phyloP scores from a whole-genome alignment of 2,113 vertebrate species.

The Dicrurus megarhynchus region DNA sequence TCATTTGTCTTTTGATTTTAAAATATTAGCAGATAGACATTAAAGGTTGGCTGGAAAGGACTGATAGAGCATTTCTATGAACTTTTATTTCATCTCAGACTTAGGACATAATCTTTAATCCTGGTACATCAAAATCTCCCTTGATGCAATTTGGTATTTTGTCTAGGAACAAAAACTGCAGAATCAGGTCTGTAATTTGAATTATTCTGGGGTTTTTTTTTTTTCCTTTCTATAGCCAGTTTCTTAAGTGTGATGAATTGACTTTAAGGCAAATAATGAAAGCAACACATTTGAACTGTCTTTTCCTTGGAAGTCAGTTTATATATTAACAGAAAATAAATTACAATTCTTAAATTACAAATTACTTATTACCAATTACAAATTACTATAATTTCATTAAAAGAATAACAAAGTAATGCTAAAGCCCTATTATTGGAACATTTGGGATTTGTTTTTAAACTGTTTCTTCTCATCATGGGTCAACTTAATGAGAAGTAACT shows the following conservation, averaged over 20 bases:
- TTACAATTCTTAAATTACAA: neutral
- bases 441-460: neutral
- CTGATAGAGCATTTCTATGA: neutral
- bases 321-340: conserved; percentile 10
- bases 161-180: neutral
- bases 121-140: neutral
- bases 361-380: too few relatives aligned
- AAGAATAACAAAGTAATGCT: neutral
- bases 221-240: neutral
- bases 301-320: neutral
- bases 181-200: neutral
- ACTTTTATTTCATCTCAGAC: neutral
- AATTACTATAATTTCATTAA: too few relatives aligned
- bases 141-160: neutral
- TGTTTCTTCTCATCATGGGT: neutral
- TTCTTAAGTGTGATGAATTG: neutral
- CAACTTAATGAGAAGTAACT: neutral
- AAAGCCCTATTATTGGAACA: neutral
- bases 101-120: neutral
- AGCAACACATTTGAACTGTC: neutral
- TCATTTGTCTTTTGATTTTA: neutral
- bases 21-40: neutral
- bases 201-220: neutral
- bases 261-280: neutral
- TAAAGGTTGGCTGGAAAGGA: neutral